Percentiles rank a stretch among this genome's conserved stretches.
Evolutionary conservation across 2,888 invertebrate genomes (phyloP).

Genomic region (Agrochola litura): DNA sequence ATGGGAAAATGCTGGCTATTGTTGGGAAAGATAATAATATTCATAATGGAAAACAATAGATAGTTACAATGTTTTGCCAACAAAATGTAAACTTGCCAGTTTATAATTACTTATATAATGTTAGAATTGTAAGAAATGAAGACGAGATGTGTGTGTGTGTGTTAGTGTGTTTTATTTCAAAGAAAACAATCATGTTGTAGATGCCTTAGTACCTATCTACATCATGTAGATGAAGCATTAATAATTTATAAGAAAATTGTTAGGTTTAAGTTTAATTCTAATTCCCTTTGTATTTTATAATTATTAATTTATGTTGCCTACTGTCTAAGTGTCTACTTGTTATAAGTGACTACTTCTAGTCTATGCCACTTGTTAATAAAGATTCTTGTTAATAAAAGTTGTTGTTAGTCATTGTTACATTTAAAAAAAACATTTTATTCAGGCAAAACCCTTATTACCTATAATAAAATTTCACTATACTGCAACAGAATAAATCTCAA

Average conservation of each 20-base stretch:
- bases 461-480: too few species aligned
- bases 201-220: neutral
- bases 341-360: conserved; percentile 15
- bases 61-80: neutral
- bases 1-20: conserved; percentile 51
- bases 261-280: neutral
- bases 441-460: too few species aligned
- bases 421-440: too few species aligned
- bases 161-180: neutral
- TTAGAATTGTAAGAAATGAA: conserved; percentile 9
- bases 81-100: conserved; percentile 42
- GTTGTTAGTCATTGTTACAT: neutral
- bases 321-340: neutral
- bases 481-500: too few species aligned
- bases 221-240: neutral
- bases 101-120: conserved; percentile 12
- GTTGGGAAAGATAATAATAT: conserved; percentile 44
- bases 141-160: too few species aligned
- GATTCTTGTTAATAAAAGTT: neutral
- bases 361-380: conserved; percentile 13
- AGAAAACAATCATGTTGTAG: neutral
- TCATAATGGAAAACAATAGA: conserved; percentile 33
- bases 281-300: neutral
- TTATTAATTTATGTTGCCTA: neutral
- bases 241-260: neutral